Conservation (phyloP, 2,888 invertebrate genomes). For the Cylloceria caligata region DNA sequence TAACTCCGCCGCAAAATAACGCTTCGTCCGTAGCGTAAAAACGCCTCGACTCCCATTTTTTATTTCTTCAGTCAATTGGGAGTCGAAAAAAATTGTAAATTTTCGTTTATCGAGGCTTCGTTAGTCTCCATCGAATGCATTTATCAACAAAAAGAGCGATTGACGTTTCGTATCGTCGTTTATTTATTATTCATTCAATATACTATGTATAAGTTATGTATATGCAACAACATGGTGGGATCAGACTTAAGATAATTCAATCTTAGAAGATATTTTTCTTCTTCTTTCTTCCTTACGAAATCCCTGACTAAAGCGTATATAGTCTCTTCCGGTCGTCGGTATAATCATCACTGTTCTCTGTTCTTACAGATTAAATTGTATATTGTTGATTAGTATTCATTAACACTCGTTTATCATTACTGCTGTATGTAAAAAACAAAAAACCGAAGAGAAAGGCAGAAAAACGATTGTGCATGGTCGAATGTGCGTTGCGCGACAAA, state of each 20-base stretch:
- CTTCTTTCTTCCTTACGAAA: constrained; percentile 36
- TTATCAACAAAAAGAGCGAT: not conserved
- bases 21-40: constrained; percentile 59
- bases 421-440: constrained; percentile 37
- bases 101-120: not conserved
- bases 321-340: constrained; percentile 9
- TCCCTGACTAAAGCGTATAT: constrained; percentile 33
- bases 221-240: constrained; percentile 48
- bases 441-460: constrained; percentile 19
- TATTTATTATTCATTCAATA: constrained; percentile 59
- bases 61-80: not conserved
- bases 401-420: constrained; percentile 39
- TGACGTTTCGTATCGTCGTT: constrained; percentile 46
- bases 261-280: constrained; percentile 34
- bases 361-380: constrained; percentile 34
- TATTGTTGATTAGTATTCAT: constrained; percentile 46
- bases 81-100: not conserved
- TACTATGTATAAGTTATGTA: constrained; percentile 50
- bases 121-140: not conserved
- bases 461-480: constrained; percentile 41
- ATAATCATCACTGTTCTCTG: constrained; percentile 23
- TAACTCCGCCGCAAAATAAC: constrained; percentile 41
- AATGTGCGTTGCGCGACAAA: constrained; percentile 42
- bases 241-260: constrained; percentile 43
- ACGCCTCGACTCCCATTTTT: not conserved